Base-by-base conservation (phyloP, 2,888 invertebrate genomes). In the Hypena proboscidalis region DNA sequence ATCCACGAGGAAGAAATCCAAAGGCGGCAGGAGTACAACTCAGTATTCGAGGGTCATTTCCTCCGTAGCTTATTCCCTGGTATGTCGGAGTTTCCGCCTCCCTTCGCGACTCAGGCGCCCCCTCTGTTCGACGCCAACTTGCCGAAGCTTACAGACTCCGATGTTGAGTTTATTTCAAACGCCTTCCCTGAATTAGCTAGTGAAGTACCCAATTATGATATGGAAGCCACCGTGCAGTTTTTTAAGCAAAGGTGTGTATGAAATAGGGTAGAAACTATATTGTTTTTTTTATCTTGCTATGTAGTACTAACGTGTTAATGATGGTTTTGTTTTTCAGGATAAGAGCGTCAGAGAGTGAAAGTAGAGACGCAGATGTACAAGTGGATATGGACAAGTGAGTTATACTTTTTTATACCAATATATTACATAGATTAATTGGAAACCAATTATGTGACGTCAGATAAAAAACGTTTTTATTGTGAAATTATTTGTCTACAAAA, bases 21-120 rank as follows among this genome's bases (percentile, higher is more conserved):
- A 2, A 87, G 95, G 5, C 92, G 99, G 23, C 94, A 95, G 58
- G 94, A 95, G 4, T 98, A 98, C 78, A 94, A 95, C 61, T 74
- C 86, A 0, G 92, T 94, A 48, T 96, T 97, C 68, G 96, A 97
- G 13, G 96, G 96, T 0, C 99, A 96, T 70, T 96, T 97, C 74
- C 90, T 99, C 3, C 94, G 94, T 53, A 93, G 94, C 6, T 85
- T 99, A 25, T 99, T 99, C 83, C 96, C 97, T 0, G 98, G 98
- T 0, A 93, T 99, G 92, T 95, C 95, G 36, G 98, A 98, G 70
- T 86, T 95, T 49, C 96, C 97, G 1, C 95, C 95, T 1, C 91
- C 94, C 0, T 98, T 96, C 80, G 97, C 97, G 34, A 96, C 95
- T 2, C 94, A 95, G 72, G 93, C 95, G 42, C 96, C 97, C 0